Evolutionary conservation across 2,888 invertebrate species (phyloP), one percentile per base, ranked within the genome.

Genomic region (Glaucopsyche alexis): DNA sequence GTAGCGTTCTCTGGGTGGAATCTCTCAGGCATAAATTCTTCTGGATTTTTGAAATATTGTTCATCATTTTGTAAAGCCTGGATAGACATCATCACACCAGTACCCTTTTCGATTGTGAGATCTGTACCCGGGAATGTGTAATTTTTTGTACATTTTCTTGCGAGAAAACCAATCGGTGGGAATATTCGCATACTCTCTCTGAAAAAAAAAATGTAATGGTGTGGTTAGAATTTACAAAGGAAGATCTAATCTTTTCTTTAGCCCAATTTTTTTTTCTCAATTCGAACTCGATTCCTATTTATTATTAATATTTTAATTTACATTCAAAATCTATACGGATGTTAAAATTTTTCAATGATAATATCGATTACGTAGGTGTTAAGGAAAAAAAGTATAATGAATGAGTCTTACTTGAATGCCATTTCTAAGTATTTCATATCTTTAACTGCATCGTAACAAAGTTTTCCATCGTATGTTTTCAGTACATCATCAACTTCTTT

Each of bases 401-500:
- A 7, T 19, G 13, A 11, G 1, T 29, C 19, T 64, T 47, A 71
- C 52, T 66, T 72, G 14, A 72, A 72, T 16, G 72, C 81, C 80
- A 83, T 84, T 38, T 84, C 83, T n/a, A 89, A 73, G 9, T 80
- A 74, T 0, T 75, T 79, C 85, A 90, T 85, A 73, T 89, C 85
- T 9, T 83, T 75, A 7, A 89, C 79, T 0, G 89, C 84, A 11
- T 88, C 85, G 72, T 85, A 89, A 75, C 86, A 85, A 14, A 89
- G 73, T 75, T 86, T 85, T 47, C 85, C 84, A 67, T 85, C 77
- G 73, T 88, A 80, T 76, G 84, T 87, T 0, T 75, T 73, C 5
- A 89, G 76, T 0, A 87, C 85, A 52, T 77, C 74, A 70, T 89
- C 91, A n/a, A 93, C 87, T 77, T 93, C 87, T 1, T 81, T 78